phyloP scores from a whole-genome alignment of 2,797 vertebrate genomes.

The Parauchenoglanis punctatus region DNA sequence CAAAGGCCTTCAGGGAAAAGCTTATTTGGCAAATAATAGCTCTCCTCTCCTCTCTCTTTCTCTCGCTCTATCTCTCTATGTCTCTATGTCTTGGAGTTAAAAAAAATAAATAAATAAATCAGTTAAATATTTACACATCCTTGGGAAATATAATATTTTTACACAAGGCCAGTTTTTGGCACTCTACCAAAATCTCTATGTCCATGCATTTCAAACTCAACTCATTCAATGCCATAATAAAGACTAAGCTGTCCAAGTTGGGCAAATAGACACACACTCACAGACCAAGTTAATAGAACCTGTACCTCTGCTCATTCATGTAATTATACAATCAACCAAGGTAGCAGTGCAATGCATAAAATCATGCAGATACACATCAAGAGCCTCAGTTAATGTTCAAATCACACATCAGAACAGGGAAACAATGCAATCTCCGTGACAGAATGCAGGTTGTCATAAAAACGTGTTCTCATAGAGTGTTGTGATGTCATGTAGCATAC shows the following conservation, averaged over 20 bases:
- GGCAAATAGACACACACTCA: background rate
- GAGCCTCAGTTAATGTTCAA: background rate
- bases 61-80: background rate
- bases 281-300: background rate
- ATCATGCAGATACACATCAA: background rate
- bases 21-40: conserved; percentile 26
- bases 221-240: background rate
- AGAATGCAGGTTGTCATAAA: too few relatives aligned
- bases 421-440: background rate
- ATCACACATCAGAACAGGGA: background rate
- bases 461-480: too few relatives aligned
- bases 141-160: conserved; percentile 2
- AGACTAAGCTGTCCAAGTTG: conserved; percentile 6
- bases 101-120: background rate
- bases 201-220: background rate
- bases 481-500: too few relatives aligned
- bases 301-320: background rate
- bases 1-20: background rate
- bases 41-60: background rate
- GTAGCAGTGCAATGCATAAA: background rate
- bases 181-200: background rate
- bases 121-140: background rate
- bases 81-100: background rate
- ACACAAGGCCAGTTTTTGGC: background rate
- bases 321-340: too few relatives aligned